Conservation (phyloP, 1,140 invertebrate genomes). For the Archegozetes longisetosus region DNA sequence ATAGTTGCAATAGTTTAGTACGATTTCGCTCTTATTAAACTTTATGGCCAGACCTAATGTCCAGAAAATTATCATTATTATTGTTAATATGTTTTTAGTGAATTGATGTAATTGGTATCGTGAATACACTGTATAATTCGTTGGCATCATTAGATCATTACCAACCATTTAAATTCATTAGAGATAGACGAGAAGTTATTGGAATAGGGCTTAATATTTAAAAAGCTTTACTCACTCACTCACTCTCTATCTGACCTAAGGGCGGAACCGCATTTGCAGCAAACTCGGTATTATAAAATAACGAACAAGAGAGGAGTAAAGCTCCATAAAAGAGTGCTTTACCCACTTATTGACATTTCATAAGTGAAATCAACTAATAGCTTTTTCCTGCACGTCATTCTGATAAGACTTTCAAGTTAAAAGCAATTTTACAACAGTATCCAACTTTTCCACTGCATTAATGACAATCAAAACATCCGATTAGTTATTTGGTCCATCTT, state of each 20-base stretch:
- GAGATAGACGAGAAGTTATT: background rate
- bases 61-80: too few species aligned
- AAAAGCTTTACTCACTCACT: background rate
- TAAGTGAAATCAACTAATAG: background rate
- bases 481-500: too few species aligned
- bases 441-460: too few species aligned
- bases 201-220: background rate
- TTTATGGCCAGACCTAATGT: too few species aligned
- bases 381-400: too few species aligned
- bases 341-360: background rate
- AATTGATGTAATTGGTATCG: too few species aligned
- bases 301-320: background rate
- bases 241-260: background rate
- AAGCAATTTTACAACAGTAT: background rate
- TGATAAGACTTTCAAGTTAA: too few species aligned
- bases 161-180: background rate
- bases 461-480: too few species aligned
- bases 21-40: too few species aligned
- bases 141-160: background rate
- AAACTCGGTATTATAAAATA: background rate
- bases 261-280: background rate
- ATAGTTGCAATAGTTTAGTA: too few species aligned
- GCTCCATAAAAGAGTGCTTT: background rate
- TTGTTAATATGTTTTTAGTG: too few species aligned
- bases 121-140: too few species aligned